These are phyloP conservation scores for Fregetta grallaria DNA, from an alignment of 2,113 vertebrate species.

Conservation along the genomic window DNA sequence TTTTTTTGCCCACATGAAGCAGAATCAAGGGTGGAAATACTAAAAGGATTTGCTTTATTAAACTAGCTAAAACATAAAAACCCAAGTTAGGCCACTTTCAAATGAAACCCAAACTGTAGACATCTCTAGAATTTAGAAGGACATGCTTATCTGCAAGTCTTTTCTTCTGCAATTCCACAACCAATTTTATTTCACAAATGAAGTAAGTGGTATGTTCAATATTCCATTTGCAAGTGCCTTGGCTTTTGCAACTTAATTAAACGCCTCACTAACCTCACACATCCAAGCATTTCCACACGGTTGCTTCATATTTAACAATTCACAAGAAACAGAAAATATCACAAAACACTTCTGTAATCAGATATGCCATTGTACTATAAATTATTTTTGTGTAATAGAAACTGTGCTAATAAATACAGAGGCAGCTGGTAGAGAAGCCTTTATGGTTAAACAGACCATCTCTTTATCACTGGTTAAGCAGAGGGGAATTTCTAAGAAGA, in stretches of 20 bases:
- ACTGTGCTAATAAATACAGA: conserved; percentile 6
- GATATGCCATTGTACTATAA: neutral
- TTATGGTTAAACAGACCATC: conserved; percentile 19
- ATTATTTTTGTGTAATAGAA: neutral
- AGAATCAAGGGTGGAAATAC: neutral
- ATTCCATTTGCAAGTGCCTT: conserved; percentile 1
- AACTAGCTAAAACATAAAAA: neutral
- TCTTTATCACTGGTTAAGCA: conserved; percentile 18
- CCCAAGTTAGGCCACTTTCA: neutral
- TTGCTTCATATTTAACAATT: neutral
- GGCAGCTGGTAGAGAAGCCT: conserved; percentile 16
- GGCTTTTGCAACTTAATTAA: conserved; percentile 24
- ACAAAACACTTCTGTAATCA: neutral
- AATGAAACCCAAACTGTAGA: neutral
- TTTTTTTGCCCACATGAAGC: neutral
- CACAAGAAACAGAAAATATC: neutral
- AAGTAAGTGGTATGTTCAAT: neutral
- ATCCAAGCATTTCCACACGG: conserved; percentile 11
- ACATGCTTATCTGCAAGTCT: neutral
- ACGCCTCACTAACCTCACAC: conserved; percentile 6
- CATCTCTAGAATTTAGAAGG: neutral
- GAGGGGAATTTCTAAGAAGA: conserved; percentile 42
- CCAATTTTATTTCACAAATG: neutral
- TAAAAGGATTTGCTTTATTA: neutral
- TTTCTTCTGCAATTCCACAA: neutral